phyloP scores from a whole-genome alignment of 2,113 vertebrate genomes.

The Silurus glanis region DNA sequence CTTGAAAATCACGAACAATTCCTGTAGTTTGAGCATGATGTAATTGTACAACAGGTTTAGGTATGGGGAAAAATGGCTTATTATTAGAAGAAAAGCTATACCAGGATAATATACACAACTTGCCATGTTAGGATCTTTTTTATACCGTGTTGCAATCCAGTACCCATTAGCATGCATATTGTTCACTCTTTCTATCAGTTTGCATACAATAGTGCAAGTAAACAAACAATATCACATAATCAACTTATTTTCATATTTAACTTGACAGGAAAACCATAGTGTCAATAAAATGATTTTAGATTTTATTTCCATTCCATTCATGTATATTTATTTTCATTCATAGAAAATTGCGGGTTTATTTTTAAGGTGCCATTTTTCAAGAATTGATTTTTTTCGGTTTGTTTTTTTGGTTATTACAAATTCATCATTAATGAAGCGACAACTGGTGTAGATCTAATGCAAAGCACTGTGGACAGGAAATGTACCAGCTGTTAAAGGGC shows the following conservation, averaged over 20 bases:
- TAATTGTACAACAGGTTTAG: not conserved
- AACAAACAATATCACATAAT: not conserved
- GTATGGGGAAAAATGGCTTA: not conserved
- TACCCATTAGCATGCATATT: not conserved
- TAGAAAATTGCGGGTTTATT: not conserved
- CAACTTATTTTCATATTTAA: not conserved
- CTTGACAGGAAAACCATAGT: not conserved
- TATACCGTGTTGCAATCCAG: not conserved
- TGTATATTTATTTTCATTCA: not conserved
- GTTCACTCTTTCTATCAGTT: not conserved
- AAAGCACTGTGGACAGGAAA: not conserved
- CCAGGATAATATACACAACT: not conserved
- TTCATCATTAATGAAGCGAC: not conserved
- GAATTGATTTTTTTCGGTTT: not conserved
- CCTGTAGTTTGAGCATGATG: not conserved
- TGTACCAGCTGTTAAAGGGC: not conserved
- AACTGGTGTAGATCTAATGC: not conserved
- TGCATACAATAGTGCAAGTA: not conserved
- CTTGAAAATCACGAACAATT: slow-evolving; percentile 1
- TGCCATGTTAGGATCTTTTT: not conserved
- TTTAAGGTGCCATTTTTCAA: not conserved
- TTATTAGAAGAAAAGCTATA: not conserved
- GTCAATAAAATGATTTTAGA: not conserved
- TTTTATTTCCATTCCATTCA: not conserved
- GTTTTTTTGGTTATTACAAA: not conserved